Conservation (phyloP, 2,888 invertebrate genomes). For the Drosophila cyrtoloma region DNA sequence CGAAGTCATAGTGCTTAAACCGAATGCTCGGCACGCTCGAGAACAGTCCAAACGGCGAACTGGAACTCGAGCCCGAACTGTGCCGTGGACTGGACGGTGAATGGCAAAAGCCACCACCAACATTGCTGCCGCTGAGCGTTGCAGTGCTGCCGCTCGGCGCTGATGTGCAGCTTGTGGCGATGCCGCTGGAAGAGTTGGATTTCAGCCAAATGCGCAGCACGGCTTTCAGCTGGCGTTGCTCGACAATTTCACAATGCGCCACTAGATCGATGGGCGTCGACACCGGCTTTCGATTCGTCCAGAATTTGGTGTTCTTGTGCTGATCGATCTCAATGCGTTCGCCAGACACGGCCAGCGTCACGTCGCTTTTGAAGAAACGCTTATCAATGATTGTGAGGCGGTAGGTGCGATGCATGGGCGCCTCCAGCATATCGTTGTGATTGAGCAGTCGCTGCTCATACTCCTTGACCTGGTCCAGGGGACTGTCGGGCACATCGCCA, state of each 20-base stretch:
- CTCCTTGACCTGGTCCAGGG: slow-evolving; percentile 70
- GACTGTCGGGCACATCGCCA: slow-evolving; percentile 65
- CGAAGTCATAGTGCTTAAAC: slow-evolving; percentile 95
- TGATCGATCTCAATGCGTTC: slow-evolving; percentile 96
- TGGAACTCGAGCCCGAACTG: slow-evolving; percentile 38
- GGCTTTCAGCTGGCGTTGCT: slow-evolving; percentile 90
- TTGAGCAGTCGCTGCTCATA: slow-evolving; percentile 89
- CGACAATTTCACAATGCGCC: slow-evolving; percentile 93
- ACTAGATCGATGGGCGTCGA: slow-evolving; percentile 94
- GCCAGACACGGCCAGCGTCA: slow-evolving; percentile 94
- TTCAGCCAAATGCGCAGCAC: slow-evolving; percentile 90
- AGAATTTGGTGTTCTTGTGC: slow-evolving; percentile 88
- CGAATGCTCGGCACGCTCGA: slow-evolving; percentile 82
- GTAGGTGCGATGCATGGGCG: slow-evolving; percentile 94
- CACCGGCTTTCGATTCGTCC: slow-evolving; percentile 91
- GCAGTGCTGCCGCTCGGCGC: slow-evolving; percentile 60
- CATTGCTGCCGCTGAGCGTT: slow-evolving; percentile 33
- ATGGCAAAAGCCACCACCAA: slow-evolving; percentile 20
- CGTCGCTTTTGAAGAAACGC: slow-evolving; percentile 92
- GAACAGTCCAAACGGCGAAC: slow-evolving; percentile 65
- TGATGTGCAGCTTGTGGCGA: slow-evolving; percentile 70
- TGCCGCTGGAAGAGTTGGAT: slow-evolving; percentile 82
- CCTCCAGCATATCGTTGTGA: slow-evolving; percentile 93
- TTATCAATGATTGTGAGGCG: slow-evolving; percentile 92
- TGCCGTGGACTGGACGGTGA: slow-evolving; percentile 82